Base-by-base conservation (phyloP, 2,113 vertebrate species). In the Psittacula cyanocephala region DNA sequence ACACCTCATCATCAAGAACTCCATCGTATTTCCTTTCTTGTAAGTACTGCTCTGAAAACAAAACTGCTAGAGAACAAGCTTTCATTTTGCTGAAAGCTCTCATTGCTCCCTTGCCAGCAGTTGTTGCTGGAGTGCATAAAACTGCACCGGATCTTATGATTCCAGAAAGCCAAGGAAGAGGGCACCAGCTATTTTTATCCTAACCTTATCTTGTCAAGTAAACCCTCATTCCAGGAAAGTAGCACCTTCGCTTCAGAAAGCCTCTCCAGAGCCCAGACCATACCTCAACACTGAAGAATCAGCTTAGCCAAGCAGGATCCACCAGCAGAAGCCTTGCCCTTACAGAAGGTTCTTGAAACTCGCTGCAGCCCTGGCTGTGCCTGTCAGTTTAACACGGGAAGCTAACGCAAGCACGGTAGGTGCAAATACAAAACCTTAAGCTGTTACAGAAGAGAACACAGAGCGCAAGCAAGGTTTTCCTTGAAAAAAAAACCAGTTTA, bases 401-500 rank as follows among this genome's bases (percentile, higher is more conserved):
- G 50, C 25, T 7, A 62, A n/a, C 24, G 23, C 25, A 29, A 29
- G 47, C 6, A 2, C 1, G 2, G 8, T 11, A 69, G 83, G 11
- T 81, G 17, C 62, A 82, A 85, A 69, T 53, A 64, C 10, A 75
- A 59, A 81, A 59, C 14, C 27, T 63, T 44, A 35, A 55, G 31
- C 10, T 59, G 52, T 35, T 49, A 71, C 5, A 84, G 41, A 41
- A 39, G 76, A 80, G 16, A 65, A 83, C 9, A 62, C 24, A 52
- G 13, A 65, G 83, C 11, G 62, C 33, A 60, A 67, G 64, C 27
- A 6, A 24, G 15, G 44, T 60, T 93, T 94, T 97, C 94, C 94
- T 96, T 97, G 98, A 72, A 90, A 84, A 83, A 97, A 98, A 98
- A 98, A 97, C 53, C 53, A 86, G 91, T 99, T 99, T 99, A 99